Percentiles rank a stretch among this genome's conserved stretches.
These are phyloP conservation scores for Sigmodon hispidus DNA, from an alignment of 2,113 vertebrate genomes.

Conservation along the genomic window DNA sequence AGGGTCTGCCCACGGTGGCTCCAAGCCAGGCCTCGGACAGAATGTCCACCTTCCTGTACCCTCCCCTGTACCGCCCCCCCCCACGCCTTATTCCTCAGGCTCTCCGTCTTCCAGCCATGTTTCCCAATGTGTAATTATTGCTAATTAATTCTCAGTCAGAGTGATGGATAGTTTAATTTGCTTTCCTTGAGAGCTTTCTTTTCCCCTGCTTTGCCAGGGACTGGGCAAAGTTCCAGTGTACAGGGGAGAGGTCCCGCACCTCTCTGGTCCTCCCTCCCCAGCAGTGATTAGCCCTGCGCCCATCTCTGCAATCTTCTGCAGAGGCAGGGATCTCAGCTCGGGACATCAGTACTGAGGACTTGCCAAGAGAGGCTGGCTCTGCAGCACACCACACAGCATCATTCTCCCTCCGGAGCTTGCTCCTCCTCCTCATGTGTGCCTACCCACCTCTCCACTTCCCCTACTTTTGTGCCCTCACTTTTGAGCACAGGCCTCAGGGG, in stretches of 20 bases:
- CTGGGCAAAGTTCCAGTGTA: slow-evolving; percentile 22
- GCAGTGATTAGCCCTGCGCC: rapidly evolving
- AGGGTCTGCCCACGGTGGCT: rapidly evolving
- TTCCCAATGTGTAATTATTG: not conserved
- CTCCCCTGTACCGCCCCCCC: not conserved
- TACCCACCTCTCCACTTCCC: rapidly evolving
- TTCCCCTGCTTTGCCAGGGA: not conserved
- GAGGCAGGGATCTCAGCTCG: not conserved
- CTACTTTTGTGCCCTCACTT: rapidly evolving
- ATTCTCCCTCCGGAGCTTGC: rapidly evolving
- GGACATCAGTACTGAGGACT: not conserved
- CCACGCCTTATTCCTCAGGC: not conserved
- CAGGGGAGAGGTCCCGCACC: not conserved
- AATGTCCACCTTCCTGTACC: rapidly evolving
- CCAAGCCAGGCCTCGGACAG: rapidly evolving
- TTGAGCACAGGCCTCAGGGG: rapidly evolving
- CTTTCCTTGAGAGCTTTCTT: slow-evolving; percentile 39
- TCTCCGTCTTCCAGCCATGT: not conserved
- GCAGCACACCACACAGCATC: not conserved
- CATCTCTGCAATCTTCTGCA: not conserved
- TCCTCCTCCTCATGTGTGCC: rapidly evolving
- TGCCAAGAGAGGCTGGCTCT: not conserved
- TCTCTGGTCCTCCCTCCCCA: rapidly evolving
- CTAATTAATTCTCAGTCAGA: slow-evolving; percentile 58
- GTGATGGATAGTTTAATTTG: slow-evolving; percentile 65